phyloP scores from a whole-genome alignment of 2,797 vertebrate species.

The Argya squamiceps region DNA sequence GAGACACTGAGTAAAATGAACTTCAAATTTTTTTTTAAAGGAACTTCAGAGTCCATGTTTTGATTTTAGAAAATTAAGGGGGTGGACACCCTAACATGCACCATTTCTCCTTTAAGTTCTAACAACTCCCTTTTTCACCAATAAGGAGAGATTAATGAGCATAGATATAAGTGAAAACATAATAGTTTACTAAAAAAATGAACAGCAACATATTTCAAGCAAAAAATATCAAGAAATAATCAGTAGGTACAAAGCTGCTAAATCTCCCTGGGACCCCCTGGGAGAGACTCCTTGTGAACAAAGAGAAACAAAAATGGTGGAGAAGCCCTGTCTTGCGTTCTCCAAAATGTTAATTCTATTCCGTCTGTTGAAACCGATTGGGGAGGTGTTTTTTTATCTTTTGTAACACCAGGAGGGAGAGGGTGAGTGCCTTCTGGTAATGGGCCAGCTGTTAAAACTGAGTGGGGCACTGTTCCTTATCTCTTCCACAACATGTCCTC shows the following conservation, averaged over 20 bases:
- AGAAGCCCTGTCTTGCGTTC: not conserved
- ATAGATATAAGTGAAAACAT: not conserved
- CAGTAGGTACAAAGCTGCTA: not conserved
- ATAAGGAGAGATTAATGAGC: not conserved
- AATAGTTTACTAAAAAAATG: not conserved
- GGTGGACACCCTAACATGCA: not conserved
- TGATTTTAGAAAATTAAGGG: not conserved
- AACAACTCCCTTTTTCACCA: not conserved
- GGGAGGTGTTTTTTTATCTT: no score
- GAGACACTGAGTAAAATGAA: not conserved
- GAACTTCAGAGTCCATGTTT: not conserved
- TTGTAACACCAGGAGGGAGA: no score
- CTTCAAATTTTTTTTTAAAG: not conserved
- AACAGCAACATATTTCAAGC: not conserved
- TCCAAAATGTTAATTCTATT: no score
- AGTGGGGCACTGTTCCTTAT: no score
- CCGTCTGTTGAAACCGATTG: no score
- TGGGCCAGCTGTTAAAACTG: no score
- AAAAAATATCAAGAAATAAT: not conserved
- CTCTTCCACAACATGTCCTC: no score
- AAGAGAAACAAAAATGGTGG: not conserved
- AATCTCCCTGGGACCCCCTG: not conserved
- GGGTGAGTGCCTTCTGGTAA: no score
- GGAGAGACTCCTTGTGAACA: accelerated
- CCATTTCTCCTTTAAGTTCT: not conserved